Evolutionary conservation across 2,888 invertebrate genomes (phyloP), one percentile per base, ranked within the genome.

Genomic region (Drosophila buzzatii): DNA sequence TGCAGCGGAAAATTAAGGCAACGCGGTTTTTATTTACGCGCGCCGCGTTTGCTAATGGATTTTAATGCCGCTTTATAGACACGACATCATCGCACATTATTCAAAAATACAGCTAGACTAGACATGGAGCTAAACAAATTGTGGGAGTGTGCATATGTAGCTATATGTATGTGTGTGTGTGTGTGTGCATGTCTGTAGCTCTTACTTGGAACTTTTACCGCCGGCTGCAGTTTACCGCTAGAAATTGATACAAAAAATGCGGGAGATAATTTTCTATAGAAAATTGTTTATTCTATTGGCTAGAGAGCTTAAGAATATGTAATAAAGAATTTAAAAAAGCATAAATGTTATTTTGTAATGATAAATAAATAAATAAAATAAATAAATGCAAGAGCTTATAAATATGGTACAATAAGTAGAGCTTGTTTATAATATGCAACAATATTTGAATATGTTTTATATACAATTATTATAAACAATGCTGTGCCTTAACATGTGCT

Each of bases 41-140:
- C 79, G 70, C 51, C 73, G 67, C 76, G 76, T 79, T 87, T 65
- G 64, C 84, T 85, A 85, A 85, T 87, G 87, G 87, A 79, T 85
- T 85, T 79, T 82, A 85, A 87, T 81, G 85, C 81, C 76, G 72
- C 60, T 73, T 79, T 74, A 86, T 84, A 82, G 80, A 69, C 81
- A 82, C 77, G 77, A 81, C 82, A 83, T 76, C 66, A 83, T 72
- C 66, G 57, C 59, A 60, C 82, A 84, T 84, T 75, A 86, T 73
- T 84, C 87, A 86, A 65, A 53, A 41, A 41, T 53, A 37, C 33
- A 18, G 18, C 49, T 10, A 49, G 49, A n/a, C 31, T 42, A n/a
- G 5, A 39, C 37, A 16, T 39, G 7, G 5, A n/a, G 31, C 14
- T 35, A 14, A 35, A 20, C 35, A 35, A 14, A 35, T 35, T 35